Conservation (phyloP, 2,113 vertebrate species). For the Nycticorax nycticorax region DNA sequence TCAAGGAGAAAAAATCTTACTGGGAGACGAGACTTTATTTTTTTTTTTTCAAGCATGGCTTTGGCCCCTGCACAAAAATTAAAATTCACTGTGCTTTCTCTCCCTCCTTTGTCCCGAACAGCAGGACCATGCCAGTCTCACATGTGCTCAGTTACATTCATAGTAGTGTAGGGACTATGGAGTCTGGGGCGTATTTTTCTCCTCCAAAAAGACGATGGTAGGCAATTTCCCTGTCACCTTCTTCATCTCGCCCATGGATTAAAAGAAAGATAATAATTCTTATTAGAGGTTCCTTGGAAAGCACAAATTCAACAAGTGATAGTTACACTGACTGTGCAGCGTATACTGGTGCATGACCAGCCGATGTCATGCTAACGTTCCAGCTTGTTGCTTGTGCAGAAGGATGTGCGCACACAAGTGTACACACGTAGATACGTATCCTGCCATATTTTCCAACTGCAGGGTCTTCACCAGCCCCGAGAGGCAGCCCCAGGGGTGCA, state of each 20-base stretch:
- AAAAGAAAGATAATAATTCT: neutral
- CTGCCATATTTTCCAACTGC: neutral
- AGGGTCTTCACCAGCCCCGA: neutral
- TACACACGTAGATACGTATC: fast-evolving
- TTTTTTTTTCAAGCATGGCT: neutral
- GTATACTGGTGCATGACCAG: neutral
- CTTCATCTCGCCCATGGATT: neutral
- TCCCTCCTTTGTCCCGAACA: neutral
- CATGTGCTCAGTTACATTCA: neutral
- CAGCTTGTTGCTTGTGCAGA: neutral
- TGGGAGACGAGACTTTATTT: neutral
- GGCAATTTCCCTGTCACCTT: neutral
- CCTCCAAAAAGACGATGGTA: neutral
- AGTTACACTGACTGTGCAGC: neutral
- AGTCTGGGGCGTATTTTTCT: neutral
- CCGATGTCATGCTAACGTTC: neutral
- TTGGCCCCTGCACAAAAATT: neutral
- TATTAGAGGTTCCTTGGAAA: neutral
- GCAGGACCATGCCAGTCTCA: too few species aligned
- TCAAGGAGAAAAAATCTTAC: neutral
- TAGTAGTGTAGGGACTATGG: neutral
- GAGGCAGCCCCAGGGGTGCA: neutral
- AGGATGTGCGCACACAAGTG: fast-evolving
- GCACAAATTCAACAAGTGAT: too few species aligned
- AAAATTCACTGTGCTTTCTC: neutral